Percentiles rank a stretch among this genome's conserved stretches.
phyloP scores from a whole-genome alignment of 2,888 invertebrate genomes.

The Drosophila buzzatii region DNA sequence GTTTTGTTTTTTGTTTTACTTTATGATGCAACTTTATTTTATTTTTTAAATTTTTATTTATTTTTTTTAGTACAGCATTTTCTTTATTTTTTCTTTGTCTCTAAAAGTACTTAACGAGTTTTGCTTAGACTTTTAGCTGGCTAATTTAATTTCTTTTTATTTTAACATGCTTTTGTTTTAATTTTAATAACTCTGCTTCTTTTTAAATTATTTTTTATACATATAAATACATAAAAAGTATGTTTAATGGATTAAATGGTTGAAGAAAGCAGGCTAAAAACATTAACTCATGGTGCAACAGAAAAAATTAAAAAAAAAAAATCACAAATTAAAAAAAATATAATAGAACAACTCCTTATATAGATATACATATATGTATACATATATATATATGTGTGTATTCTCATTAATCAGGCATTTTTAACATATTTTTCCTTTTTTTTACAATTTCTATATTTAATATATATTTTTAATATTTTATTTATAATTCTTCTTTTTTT shows the following conservation, averaged over 20 bases:
- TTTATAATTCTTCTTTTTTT: neutral
- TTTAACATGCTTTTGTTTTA: slow-evolving; percentile 65
- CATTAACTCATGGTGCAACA: slow-evolving; percentile 67
- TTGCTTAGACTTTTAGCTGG: slow-evolving; percentile 72
- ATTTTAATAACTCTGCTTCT: slow-evolving; percentile 1
- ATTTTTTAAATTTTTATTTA: slow-evolving; percentile 10
- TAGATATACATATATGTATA: slow-evolving; percentile 17
- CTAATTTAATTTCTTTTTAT: slow-evolving; percentile 37
- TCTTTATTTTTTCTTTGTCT: slow-evolving; percentile 45
- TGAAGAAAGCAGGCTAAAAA: slow-evolving; percentile 70
- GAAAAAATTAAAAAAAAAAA: slow-evolving; percentile 33
- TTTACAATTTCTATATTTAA: slow-evolving; percentile 34
- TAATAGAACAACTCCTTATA: slow-evolving; percentile 39
- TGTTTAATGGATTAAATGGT: slow-evolving; percentile 57
- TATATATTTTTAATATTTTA: slow-evolving; percentile 59
- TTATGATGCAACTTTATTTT: slow-evolving; percentile 62
- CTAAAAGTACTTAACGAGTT: slow-evolving; percentile 78
- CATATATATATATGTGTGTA: slow-evolving; percentile 25
- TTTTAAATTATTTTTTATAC: slow-evolving; percentile 59
- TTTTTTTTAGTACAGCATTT: slow-evolving; percentile 62
- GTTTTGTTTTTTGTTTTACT: slow-evolving; percentile 31
- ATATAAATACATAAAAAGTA: slow-evolving; percentile 77
- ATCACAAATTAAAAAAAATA: slow-evolving; percentile 38
- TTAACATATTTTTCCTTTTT: slow-evolving; percentile 58
- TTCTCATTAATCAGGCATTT: slow-evolving; percentile 58